phyloP scores from a whole-genome alignment of 1,140 invertebrate species.

The Drosophila ambigua region DNA sequence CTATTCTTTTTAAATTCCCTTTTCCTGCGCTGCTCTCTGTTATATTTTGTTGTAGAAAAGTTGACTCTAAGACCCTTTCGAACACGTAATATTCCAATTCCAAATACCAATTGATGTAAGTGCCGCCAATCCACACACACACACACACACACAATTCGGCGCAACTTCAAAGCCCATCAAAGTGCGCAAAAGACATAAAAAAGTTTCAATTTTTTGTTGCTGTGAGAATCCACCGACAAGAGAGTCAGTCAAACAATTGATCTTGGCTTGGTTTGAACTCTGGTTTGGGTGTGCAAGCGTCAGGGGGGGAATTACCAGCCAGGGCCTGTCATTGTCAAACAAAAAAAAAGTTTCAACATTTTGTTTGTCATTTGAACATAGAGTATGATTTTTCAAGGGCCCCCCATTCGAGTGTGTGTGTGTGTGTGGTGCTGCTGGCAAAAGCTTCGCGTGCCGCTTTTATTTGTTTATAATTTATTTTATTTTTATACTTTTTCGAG shows the following conservation, averaged over 20 bases:
- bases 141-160: slow-evolving; percentile 7
- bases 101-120: background rate
- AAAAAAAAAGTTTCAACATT: slow-evolving; percentile 46
- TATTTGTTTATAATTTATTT: slow-evolving; percentile 58
- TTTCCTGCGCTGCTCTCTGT: too few species aligned
- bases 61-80: background rate
- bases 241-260: slow-evolving; percentile 31
- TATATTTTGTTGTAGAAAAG: too few species aligned
- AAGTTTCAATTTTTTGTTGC: slow-evolving; percentile 15
- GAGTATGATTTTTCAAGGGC: slow-evolving; percentile 63
- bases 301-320: background rate
- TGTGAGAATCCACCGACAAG: slow-evolving; percentile 11
- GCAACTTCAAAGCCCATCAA: slow-evolving; percentile 30
- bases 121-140: background rate
- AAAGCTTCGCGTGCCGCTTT: slow-evolving; percentile 55
- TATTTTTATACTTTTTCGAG: slow-evolving; percentile 27
- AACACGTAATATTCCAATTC: background rate
- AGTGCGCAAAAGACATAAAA: slow-evolving; percentile 14
- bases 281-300: too few species aligned
- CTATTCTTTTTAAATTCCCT: too few species aligned
- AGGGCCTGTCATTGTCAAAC: slow-evolving; percentile 18
- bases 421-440: slow-evolving; percentile 22
- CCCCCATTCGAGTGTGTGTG: slow-evolving; percentile 38
- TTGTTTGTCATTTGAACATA: slow-evolving; percentile 65
- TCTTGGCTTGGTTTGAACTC: slow-evolving; percentile 21